phyloP scores from a whole-genome alignment of 2,113 vertebrate species.

The Upupa epops region DNA sequence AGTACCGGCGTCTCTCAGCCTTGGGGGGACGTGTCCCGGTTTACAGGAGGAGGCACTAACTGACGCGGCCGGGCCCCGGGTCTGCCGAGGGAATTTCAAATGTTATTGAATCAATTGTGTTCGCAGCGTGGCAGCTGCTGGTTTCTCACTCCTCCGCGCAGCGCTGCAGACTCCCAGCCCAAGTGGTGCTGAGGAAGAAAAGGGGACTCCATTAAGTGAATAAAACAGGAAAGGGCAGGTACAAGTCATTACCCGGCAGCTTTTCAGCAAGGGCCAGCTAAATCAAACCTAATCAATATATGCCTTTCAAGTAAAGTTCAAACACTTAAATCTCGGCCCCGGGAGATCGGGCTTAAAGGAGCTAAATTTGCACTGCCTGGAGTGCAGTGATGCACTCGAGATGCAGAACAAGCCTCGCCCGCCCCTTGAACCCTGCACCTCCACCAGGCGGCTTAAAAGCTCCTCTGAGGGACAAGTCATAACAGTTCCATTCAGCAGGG shows the following conservation, averaged over 20 bases:
- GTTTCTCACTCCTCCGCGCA: not conserved
- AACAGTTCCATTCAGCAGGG: not conserved
- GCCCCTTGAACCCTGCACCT: constrained; percentile 20
- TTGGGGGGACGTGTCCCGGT: constrained; percentile 10
- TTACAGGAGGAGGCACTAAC: constrained; percentile 28
- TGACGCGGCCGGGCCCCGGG: constrained; percentile 14
- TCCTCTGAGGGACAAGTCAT: not conserved
- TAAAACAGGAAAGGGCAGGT: constrained; percentile 31
- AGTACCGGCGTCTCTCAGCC: not conserved
- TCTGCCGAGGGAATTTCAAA: constrained; percentile 55
- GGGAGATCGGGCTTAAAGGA: constrained; percentile 32
- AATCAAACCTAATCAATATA: constrained; percentile 72
- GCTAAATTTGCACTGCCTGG: constrained; percentile 48
- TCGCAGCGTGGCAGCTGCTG: constrained; percentile 46
- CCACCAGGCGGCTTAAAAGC: constrained; percentile 21
- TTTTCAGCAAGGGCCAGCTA: constrained; percentile 51
- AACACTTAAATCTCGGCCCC: constrained; percentile 57
- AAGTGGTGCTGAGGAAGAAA: not conserved
- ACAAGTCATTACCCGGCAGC: constrained; percentile 20
- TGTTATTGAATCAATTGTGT: constrained; percentile 58
- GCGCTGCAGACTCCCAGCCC: constrained; percentile 5
- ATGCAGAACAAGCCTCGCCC: constrained; percentile 26
- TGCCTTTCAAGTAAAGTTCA: constrained; percentile 68
- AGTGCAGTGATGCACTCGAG: not conserved
- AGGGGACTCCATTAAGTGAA: constrained; percentile 30